phyloP scores from a whole-genome alignment of 2,888 invertebrate species.

The Caenorhabditis becei region DNA sequence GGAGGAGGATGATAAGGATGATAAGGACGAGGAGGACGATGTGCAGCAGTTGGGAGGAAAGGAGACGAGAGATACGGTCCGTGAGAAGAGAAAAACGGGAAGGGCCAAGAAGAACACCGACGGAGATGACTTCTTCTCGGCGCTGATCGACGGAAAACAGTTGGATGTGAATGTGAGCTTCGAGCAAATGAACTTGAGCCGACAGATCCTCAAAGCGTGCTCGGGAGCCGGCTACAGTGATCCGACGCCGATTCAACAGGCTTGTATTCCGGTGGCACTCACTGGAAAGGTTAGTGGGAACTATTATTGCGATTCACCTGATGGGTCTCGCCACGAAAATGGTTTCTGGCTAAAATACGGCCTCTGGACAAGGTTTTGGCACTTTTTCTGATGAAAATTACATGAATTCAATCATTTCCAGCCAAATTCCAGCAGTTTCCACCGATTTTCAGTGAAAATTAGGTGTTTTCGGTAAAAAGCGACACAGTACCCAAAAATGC shows the following conservation, averaged over 20 bases:
- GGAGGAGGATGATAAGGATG: slow-evolving; percentile 54
- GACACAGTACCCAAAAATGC: no score
- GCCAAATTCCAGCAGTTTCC: no score
- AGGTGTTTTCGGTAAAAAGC: no score
- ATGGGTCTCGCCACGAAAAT: no score
- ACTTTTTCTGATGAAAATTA: no score
- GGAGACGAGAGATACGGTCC: slow-evolving; percentile 68
- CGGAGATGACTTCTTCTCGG: slow-evolving; percentile 66
- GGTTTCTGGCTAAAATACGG: no score
- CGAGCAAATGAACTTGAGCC: slow-evolving; percentile 95
- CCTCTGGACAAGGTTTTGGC: no score
- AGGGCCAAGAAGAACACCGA: slow-evolving; percentile 51
- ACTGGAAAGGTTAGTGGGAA: slow-evolving; percentile 87
- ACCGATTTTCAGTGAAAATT: no score
- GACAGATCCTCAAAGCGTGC: slow-evolving; percentile 92
- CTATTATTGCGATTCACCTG: no score
- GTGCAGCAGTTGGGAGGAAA: slow-evolving; percentile 72
- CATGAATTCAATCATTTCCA: no score
- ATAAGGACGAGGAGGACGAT: slow-evolving; percentile 66
- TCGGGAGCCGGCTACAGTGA: slow-evolving; percentile 91
- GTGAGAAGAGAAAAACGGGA: slow-evolving; percentile 70
- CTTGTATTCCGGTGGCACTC: slow-evolving; percentile 94
- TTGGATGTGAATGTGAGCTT: slow-evolving; percentile 77
- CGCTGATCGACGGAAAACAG: slow-evolving; percentile 62
- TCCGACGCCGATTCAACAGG: slow-evolving; percentile 97